Evolutionary conservation across 2,888 invertebrate species (phyloP).

Genomic region (Prosopocoilus inquinatus): DNA sequence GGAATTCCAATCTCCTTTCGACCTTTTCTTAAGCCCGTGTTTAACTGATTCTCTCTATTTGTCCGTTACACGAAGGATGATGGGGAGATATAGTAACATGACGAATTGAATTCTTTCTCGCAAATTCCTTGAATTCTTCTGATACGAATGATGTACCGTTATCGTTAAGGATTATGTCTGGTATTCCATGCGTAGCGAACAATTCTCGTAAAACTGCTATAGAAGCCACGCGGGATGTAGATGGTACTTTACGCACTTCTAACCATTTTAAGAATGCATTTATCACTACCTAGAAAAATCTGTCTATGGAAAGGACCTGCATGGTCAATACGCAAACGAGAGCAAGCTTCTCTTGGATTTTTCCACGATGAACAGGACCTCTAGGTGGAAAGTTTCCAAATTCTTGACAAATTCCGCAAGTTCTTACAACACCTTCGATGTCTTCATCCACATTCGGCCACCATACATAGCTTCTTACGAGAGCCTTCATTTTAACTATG

Average conservation of each 20-base stretch:
- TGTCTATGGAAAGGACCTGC: conserved; percentile 15
- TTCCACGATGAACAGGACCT: too few relatives aligned
- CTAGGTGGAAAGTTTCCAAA: too few relatives aligned
- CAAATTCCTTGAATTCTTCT: conserved; percentile 22
- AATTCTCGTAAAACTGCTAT: conserved; percentile 12
- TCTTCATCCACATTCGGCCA: too few relatives aligned
- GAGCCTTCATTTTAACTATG: too few relatives aligned
- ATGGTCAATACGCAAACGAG: conserved; percentile 21
- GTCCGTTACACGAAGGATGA: conserved; percentile 24
- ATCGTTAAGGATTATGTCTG: conserved; percentile 22
- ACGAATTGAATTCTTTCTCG: conserved; percentile 17
- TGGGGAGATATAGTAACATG: conserved; percentile 22
- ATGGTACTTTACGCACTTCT: conserved; percentile 11
- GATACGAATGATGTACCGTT: conserved; percentile 24
- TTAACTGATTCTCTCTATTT: conserved; percentile 19
- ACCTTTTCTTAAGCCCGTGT: too few relatives aligned
- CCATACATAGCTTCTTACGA: too few relatives aligned
- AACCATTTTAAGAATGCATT: conserved; percentile 20
- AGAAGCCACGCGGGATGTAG: conserved; percentile 6
- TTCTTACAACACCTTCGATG: too few relatives aligned
- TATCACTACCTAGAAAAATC: conserved; percentile 14
- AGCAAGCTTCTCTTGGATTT: background rate
- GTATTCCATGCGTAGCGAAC: conserved; percentile 24
- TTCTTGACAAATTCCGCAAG: too few relatives aligned
- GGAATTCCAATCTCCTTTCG: too few relatives aligned